A percentile compares a stretch with the other conserved stretches of the same genome.
phyloP scores from a whole-genome alignment of 2,797 vertebrate genomes.

The Trematomus bernacchii region DNA sequence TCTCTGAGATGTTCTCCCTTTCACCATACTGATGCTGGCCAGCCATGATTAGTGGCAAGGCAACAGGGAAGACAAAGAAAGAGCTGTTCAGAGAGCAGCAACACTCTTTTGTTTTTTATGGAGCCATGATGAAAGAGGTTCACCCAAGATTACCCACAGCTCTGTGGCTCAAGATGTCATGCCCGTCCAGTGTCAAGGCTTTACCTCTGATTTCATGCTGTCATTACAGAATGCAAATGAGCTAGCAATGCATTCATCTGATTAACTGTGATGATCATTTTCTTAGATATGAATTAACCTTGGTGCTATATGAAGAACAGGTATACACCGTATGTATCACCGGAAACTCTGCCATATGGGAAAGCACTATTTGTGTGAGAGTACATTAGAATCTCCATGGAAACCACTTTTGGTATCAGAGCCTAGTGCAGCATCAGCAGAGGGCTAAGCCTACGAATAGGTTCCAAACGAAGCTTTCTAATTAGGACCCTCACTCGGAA shows the following conservation, averaged over 20 bases:
- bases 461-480: slow-evolving; percentile 83
- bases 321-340: slow-evolving; percentile 39
- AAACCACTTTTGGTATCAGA: slow-evolving; percentile 87
- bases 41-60: slow-evolving; percentile 63
- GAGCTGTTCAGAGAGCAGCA: slow-evolving; percentile 65
- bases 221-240: slow-evolving; percentile 33
- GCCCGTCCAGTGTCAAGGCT: slow-evolving; percentile 37
- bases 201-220: slow-evolving; percentile 50
- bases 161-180: slow-evolving; percentile 69
- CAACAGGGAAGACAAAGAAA: slow-evolving; percentile 77
- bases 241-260: slow-evolving; percentile 5
- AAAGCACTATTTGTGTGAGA: slow-evolving; percentile 82
- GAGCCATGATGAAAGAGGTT: slow-evolving; percentile 62
- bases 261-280: background rate
- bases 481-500: slow-evolving; percentile 80
- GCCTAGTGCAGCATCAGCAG: slow-evolving; percentile 77
- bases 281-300: background rate
- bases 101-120: slow-evolving; percentile 61
- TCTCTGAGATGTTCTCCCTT: slow-evolving; percentile 70
- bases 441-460: slow-evolving; percentile 76
- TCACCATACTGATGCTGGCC: slow-evolving; percentile 58
- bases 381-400: slow-evolving; percentile 90
- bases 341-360: slow-evolving; percentile 69
- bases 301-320: slow-evolving; percentile 14
- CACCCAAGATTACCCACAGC: slow-evolving; percentile 66